Evolutionary conservation across 2,113 vertebrate genomes (phyloP), one percentile per base, ranked within the genome.

Genomic region (Aegithalos caudatus): DNA sequence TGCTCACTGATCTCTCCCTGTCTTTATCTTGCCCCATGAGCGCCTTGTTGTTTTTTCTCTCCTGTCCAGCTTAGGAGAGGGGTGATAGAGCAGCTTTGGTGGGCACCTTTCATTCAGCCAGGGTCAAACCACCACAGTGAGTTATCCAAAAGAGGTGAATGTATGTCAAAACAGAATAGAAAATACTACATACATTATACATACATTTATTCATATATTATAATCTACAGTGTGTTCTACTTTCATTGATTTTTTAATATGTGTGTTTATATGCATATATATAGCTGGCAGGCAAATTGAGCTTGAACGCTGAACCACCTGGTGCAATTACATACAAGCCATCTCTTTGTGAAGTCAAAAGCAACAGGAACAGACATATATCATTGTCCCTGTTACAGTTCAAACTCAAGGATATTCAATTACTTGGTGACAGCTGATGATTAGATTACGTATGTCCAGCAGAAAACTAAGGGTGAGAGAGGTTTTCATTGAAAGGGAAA

Each of bases 381-480:
- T 71, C 57, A 53, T 22, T 92, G 58, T 20, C 16, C 95, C 61
- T 76, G 37, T 38, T 77, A 66, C 51, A 78, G n/a, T 82, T 95
- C 73, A 95, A 74, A 81, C 27, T 90, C 76, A 35, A 28, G 61
- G 72, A 53, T 94, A 92, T 87, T 96, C 92, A 95, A 90, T 97
- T 96, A 97, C 93, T 92, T 95, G 47, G 86, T 95, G 85, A 85
- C 72, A 93, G 69, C 69, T 95, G 94, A 97, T 97, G 64, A 93
- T 94, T 96, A 95, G 91, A 92, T 94, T 95, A 97, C 53, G 42
- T 94, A 95, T 31, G 44, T 96, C 66, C 64, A 56, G 82, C 11
- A 84, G 56, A 95, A 97, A 81, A 95, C 44, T 67, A 71, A 95
- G n/a, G 87, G 80, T 81, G 72, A 94, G 92, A 94, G 42, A 95